phyloP scores from a whole-genome alignment of 2,888 invertebrate genomes.

The Synergus laeviventris region DNA sequence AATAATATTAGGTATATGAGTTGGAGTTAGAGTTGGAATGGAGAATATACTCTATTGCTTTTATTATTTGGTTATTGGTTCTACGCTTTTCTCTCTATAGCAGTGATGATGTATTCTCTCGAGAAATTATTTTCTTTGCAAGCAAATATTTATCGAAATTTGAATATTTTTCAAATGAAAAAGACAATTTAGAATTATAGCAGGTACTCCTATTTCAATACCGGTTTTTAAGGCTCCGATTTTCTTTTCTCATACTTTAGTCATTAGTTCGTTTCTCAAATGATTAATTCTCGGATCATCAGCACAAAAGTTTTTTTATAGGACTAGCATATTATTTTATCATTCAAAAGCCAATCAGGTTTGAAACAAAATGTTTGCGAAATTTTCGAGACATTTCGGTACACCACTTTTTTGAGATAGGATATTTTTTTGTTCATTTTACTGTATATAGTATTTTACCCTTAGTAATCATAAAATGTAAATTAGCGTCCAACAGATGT shows the following conservation, averaged over 20 bases:
- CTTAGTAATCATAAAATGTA: constrained; percentile 21
- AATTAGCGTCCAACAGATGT: constrained; percentile 33
- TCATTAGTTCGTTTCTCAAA: neutral
- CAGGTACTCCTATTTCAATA: too few species aligned
- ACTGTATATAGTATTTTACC: neutral
- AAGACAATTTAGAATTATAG: too few species aligned
- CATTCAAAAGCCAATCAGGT: too few species aligned
- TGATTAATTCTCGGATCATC: neutral
- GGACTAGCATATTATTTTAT: too few species aligned
- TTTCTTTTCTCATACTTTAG: neutral
- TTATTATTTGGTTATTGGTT: constrained; percentile 3
- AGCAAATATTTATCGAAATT: neutral
- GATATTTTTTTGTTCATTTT: neutral
- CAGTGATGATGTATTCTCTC: neutral
- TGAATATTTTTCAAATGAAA: neutral
- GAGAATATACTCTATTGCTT: neutral
- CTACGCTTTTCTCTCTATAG: neutral
- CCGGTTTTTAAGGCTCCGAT: too few species aligned
- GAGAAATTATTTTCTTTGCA: neutral
- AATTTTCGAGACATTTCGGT: too few species aligned
- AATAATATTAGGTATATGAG: neutral
- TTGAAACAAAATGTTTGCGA: too few species aligned
- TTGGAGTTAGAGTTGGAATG: neutral
- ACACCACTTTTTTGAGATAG: too few species aligned
- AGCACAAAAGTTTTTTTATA: neutral